These are phyloP conservation scores for Notodonta dromedarius DNA, from an alignment of 2,888 invertebrate genomes.

Conservation along the genomic window DNA sequence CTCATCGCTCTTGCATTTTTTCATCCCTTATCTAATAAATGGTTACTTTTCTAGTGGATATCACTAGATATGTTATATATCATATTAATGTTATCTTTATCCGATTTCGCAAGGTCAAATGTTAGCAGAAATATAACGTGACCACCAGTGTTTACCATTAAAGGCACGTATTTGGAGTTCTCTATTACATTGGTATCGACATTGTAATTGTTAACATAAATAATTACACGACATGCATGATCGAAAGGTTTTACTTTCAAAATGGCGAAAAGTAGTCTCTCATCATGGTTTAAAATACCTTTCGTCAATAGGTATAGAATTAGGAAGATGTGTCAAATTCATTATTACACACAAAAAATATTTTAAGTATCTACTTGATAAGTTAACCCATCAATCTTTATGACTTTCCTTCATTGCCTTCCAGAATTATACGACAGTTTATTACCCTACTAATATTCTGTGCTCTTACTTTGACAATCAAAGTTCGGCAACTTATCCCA, in stretches of 20 bases:
- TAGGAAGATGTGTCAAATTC: too few relatives aligned
- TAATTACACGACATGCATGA: slow-evolving; percentile 22
- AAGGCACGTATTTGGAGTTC: slow-evolving; percentile 28
- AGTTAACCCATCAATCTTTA: too few relatives aligned
- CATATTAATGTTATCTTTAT: slow-evolving; percentile 2
- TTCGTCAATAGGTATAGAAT: not conserved
- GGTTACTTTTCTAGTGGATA: not conserved
- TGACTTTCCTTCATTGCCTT: too few relatives aligned
- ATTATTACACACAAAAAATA: too few relatives aligned
- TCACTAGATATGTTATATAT: not conserved
- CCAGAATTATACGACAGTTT: not conserved
- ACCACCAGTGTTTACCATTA: slow-evolving; percentile 30
- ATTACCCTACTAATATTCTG: not conserved
- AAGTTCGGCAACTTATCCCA: slow-evolving; percentile 17
- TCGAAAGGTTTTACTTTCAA: not conserved
- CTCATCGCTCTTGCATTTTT: not conserved
- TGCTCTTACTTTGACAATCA: slow-evolving; percentile 8
- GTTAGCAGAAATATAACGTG: slow-evolving; percentile 36
- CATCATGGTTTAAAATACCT: not conserved
- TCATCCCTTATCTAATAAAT: not conserved
- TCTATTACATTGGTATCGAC: slow-evolving; percentile 28
- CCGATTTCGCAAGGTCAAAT: slow-evolving; percentile 11
- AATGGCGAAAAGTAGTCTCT: not conserved
- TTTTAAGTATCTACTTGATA: too few relatives aligned
- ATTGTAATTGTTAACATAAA: slow-evolving; percentile 29